Conservation (phyloP, 2,797 vertebrate species). For the Hybognathus amarus region DNA sequence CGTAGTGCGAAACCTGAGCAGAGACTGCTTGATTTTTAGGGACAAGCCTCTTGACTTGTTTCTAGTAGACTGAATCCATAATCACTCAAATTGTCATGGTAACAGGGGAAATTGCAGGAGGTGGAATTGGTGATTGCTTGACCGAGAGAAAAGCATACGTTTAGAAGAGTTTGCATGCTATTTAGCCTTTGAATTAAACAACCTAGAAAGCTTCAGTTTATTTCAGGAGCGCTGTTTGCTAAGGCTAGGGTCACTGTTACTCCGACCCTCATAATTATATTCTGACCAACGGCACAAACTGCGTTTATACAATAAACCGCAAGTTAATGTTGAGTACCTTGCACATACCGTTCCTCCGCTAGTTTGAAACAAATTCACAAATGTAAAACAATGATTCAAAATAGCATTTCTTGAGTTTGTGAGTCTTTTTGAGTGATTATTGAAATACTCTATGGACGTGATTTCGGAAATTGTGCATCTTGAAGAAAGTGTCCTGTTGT, state of each 20-base stretch:
- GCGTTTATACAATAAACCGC: not conserved
- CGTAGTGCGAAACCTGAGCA: not conserved
- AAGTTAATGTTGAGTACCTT: not conserved
- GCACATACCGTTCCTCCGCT: not conserved
- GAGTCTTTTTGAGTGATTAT: not conserved
- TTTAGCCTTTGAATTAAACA: conserved; percentile 16
- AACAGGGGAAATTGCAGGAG: conserved; percentile 46
- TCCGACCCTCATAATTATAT: not conserved
- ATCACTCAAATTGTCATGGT: conserved; percentile 59
- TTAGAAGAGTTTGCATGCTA: not conserved
- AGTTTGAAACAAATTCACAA: not conserved
- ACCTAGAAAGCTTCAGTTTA: not conserved
- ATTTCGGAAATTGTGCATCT: not conserved
- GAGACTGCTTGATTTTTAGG: not conserved
- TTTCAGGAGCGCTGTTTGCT: not conserved
- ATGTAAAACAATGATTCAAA: not conserved
- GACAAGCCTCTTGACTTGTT: conserved; percentile 44
- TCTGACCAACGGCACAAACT: not conserved
- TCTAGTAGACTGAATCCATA: conserved; percentile 43
- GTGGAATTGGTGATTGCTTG: conserved; percentile 28
- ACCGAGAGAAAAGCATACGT: conserved; percentile 11
- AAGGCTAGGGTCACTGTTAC: not conserved
- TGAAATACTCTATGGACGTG: not conserved
- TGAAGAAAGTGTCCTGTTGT: not conserved
- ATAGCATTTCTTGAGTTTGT: not conserved